These are phyloP conservation scores for Eristalis pertinax DNA, from an alignment of 2,888 invertebrate species.

Conservation along the genomic window DNA sequence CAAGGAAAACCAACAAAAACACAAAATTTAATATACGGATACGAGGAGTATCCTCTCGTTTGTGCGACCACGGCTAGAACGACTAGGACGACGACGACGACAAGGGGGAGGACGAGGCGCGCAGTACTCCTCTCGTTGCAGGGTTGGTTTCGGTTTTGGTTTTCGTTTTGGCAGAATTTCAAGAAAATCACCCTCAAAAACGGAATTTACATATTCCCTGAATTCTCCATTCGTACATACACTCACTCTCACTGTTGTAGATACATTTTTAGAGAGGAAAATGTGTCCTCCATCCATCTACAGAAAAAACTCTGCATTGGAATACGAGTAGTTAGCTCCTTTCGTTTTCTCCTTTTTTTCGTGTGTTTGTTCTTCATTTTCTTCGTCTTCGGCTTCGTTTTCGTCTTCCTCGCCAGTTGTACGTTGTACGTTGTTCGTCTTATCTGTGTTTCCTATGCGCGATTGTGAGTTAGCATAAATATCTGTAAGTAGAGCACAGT, in stretches of 20 bases:
- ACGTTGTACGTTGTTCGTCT: conserved; percentile 4
- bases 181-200: conserved; percentile 72
- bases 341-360: conserved; percentile 6
- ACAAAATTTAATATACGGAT: conserved; percentile 15
- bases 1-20: not conserved
- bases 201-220: conserved; percentile 60
- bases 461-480: conserved; percentile 68
- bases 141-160: conserved; percentile 74
- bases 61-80: not conserved
- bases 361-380: not conserved
- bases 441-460: conserved; percentile 69
- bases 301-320: conserved; percentile 43
- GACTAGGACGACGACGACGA: not conserved
- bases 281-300: conserved; percentile 63
- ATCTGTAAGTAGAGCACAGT: conserved; percentile 65
- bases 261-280: not conserved
- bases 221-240: not conserved
- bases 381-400: not conserved
- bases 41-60: conserved; percentile 33
- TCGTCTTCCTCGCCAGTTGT: not conserved
- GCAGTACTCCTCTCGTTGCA: conserved; percentile 53
- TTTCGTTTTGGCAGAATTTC: conserved; percentile 74
- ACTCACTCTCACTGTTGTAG: not conserved
- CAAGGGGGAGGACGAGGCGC: not conserved
- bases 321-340: conserved; percentile 20